Conservation (phyloP, 2,797 vertebrate species). For the Botia kubotai region DNA sequence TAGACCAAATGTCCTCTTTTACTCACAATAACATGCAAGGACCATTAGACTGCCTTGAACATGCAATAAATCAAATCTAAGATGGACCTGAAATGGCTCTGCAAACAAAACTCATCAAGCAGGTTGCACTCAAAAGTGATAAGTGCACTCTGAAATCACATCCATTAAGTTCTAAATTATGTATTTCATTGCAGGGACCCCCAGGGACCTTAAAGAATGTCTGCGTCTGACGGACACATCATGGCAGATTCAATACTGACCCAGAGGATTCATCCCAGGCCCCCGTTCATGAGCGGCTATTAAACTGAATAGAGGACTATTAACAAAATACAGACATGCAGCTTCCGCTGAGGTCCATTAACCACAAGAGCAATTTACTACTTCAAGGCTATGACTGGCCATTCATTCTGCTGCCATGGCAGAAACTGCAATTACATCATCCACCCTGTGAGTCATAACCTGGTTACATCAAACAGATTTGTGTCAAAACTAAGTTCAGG, state of each 20-base stretch:
- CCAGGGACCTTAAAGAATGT: conserved; percentile 59
- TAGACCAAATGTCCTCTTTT: conserved; percentile 69
- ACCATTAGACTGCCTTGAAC: conserved; percentile 69
- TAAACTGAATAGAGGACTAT: conserved; percentile 76
- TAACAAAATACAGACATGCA: conserved; percentile 70
- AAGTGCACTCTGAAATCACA: conserved; percentile 81
- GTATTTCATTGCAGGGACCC: conserved; percentile 71
- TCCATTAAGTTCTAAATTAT: conserved; percentile 85
- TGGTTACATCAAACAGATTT: background rate
- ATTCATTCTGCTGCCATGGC: conserved; percentile 64
- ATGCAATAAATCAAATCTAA: conserved; percentile 72
- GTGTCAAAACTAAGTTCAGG: background rate
- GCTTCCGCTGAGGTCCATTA: conserved; percentile 71
- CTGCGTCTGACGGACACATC: conserved; percentile 55
- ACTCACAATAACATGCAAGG: conserved; percentile 64
- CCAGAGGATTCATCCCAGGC: conserved; percentile 61
- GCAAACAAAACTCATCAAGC: conserved; percentile 68
- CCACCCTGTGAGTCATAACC: background rate
- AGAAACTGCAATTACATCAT: conserved; percentile 44
- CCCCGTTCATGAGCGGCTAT: conserved; percentile 72
- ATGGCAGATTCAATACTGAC: conserved; percentile 60
- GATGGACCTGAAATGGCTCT: conserved; percentile 61
- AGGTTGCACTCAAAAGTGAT: conserved; percentile 62
- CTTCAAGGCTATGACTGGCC: conserved; percentile 59
- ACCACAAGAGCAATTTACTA: conserved; percentile 67